These are phyloP conservation scores for Gerris buenoi DNA, from an alignment of 1,140 invertebrate species.

Conservation along the genomic window DNA sequence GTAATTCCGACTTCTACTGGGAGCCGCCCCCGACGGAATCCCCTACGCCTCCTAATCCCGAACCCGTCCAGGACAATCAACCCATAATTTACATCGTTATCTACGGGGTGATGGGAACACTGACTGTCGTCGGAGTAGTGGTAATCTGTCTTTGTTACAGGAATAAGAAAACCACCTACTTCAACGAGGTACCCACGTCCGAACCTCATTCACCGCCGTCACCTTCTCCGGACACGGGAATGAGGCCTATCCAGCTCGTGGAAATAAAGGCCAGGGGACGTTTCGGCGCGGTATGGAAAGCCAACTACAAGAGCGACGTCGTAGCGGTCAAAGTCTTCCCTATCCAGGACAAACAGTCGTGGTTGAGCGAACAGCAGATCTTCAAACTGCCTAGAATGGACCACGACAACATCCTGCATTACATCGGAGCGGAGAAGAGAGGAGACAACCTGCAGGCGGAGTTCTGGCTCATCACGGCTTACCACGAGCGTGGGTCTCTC, in stretches of 20 bases:
- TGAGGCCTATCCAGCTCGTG: slow-evolving; percentile 55
- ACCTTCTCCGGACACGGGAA: slow-evolving; percentile 42
- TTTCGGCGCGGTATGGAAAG: slow-evolving; percentile 92
- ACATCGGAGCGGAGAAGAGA: slow-evolving; percentile 76
- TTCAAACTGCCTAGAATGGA: slow-evolving; percentile 82
- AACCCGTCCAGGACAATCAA: not conserved
- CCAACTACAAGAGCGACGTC: slow-evolving; percentile 50
- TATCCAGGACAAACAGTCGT: slow-evolving; percentile 45
- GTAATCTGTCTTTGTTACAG: slow-evolving; percentile 11
- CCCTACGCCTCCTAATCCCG: not conserved
- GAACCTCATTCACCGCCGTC: slow-evolving; percentile 39
- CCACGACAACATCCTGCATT: slow-evolving; percentile 80
- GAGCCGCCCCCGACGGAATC: slow-evolving; percentile 36
- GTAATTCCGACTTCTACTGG: slow-evolving; percentile 65
- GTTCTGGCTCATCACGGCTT: slow-evolving; percentile 90
- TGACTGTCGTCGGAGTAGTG: not conserved
- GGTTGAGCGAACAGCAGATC: slow-evolving; percentile 79
- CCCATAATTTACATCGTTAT: not conserved
- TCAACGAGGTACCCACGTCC: slow-evolving; percentile 36
- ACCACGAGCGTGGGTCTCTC: slow-evolving; percentile 83
- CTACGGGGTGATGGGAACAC: not conserved
- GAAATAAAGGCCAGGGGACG: slow-evolving; percentile 85
- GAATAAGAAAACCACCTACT: slow-evolving; percentile 18
- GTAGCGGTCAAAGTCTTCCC: slow-evolving; percentile 67
- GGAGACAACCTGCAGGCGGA: slow-evolving; percentile 58